Evolutionary conservation across 2,888 invertebrate species (phyloP).

Genomic region (Linyphia triangularis): DNA sequence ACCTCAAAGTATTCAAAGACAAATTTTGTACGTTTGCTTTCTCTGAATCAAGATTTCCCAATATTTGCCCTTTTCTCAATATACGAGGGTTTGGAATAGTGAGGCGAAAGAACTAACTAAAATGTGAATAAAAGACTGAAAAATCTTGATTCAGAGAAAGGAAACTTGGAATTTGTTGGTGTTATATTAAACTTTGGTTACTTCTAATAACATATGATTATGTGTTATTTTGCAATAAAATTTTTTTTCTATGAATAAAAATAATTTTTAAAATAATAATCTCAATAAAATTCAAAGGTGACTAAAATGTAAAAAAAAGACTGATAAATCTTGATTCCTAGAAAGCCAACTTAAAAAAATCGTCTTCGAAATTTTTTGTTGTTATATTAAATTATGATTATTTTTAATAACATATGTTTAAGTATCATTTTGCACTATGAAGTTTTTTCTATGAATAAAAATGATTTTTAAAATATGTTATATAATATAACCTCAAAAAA

Average conservation of each 20-base stretch:
- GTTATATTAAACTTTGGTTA: not conserved
- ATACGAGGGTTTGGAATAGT: conserved; percentile 30
- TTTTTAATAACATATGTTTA: not conserved
- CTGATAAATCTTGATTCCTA: not conserved
- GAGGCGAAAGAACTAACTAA: not conserved
- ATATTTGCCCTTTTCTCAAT: too few species aligned
- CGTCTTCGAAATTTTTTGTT: not conserved
- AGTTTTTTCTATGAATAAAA: not conserved
- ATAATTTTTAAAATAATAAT: not conserved
- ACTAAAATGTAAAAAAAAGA: not conserved
- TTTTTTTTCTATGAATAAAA: not conserved
- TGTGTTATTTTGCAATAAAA: not conserved
- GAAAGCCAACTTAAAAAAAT: not conserved
- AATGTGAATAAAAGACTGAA: not conserved
- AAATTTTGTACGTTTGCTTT: not conserved
- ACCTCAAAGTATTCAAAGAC: too few species aligned
- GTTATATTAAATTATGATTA: not conserved
- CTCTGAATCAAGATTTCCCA: conserved; percentile 31
- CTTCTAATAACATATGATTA: not conserved
- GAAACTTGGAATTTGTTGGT: not conserved
- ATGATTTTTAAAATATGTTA: not conserved
- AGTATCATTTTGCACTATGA: not conserved
- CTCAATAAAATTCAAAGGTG: too few species aligned
- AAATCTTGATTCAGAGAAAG: not conserved
- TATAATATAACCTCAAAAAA: too few species aligned